Base-by-base conservation (phyloP, 2,888 invertebrate species). In the Eumerus sabulonum region DNA sequence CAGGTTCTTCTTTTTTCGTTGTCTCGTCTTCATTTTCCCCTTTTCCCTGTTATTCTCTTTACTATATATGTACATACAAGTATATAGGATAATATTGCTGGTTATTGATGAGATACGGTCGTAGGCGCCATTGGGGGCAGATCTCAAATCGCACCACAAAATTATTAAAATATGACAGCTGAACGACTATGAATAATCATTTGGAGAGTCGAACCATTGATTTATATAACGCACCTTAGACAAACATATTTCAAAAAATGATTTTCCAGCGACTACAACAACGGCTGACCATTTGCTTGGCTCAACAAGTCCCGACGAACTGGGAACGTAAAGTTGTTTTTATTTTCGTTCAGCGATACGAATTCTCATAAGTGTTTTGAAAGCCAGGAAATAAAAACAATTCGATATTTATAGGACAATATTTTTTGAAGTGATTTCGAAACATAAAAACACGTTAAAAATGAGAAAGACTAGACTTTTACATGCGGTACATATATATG, bases 91-190 rank as follows among this genome's bases (percentile, higher is more conserved):
- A 82, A 82, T 82, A 81, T 82, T 83, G 83, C 81, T 83, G 83
- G 84, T 85, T 85, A 85, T 86, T 86, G 85, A 86, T 86, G 85
- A 86, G 85, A 84, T 86, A 85, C 85, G 83, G 85, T 85, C 82
- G 82, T 82, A 84, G 85, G 86, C 86, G 85, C 86, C 85, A 85
- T 82, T 85, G 86, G 85, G 84, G 86, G 85, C 85, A 85, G 85
- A 84, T 83, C 84, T 82, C 82, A 82, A 84, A 84, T 86, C 85
- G 85, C 85, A 84, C 86, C 85, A 85, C 84, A 85, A 85, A 85
- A 85, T 86, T 86, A 86, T 86, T 86, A 85, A 86, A 86, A 86
- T 86, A 85, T 86, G 86, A 86, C 86, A 86, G 86, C 84, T 85
- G 85, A 85, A 85, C 85, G 85, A 86, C 85, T 85, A 86, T 85